Percentiles rank a stretch among this genome's conserved stretches.
These are phyloP conservation scores for Lanistes nyassanus DNA, from an alignment of 1,140 invertebrate genomes.

Conservation along the genomic window DNA sequence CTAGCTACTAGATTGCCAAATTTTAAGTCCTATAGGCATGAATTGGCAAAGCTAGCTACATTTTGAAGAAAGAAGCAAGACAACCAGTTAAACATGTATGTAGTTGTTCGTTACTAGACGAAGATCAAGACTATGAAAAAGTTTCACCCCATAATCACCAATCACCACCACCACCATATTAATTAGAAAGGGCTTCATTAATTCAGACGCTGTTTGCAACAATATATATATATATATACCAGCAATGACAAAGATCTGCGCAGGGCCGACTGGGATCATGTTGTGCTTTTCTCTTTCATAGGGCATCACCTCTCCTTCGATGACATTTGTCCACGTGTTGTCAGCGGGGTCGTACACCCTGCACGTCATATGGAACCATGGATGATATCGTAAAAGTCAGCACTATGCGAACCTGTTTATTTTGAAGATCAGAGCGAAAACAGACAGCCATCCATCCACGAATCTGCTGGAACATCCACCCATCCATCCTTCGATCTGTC, in stretches of 20 bases:
- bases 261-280: constrained; percentile 40
- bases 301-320: constrained; percentile 37
- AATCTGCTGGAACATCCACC: background rate
- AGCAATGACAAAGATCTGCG: constrained; percentile 39
- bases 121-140: too few relatives aligned
- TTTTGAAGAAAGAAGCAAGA: too few relatives aligned
- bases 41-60: too few relatives aligned
- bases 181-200: background rate
- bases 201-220: background rate
- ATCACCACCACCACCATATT: background rate
- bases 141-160: constrained; percentile 11
- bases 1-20: too few relatives aligned
- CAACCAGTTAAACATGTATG: too few relatives aligned
- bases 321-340: constrained; percentile 40
- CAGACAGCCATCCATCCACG: too few relatives aligned
- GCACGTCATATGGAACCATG: constrained; percentile 29
- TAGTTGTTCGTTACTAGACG: too few relatives aligned
- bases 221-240: constrained; percentile 28
- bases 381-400: too few relatives aligned
- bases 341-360: constrained; percentile 44
- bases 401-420: too few relatives aligned
- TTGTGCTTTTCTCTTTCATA: constrained; percentile 48
- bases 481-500: too few relatives aligned
- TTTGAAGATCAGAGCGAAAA: too few relatives aligned
- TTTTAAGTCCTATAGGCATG: too few relatives aligned